Conservation (phyloP, 2,888 invertebrate species). For the Ferrisia virgata region DNA sequence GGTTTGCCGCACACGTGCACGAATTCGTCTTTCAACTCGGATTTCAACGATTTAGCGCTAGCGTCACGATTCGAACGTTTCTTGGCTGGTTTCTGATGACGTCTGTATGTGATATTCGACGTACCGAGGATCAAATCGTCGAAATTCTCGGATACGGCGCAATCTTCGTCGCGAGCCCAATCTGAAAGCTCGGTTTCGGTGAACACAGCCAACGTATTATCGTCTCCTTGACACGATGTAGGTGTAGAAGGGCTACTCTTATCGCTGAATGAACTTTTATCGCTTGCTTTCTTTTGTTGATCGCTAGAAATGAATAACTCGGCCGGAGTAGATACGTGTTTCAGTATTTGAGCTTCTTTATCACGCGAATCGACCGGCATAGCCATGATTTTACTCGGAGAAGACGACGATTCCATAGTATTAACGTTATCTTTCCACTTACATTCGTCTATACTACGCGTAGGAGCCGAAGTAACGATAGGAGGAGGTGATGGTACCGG, state of each 20-base stretch:
- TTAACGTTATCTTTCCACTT: constrained; percentile 44
- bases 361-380: constrained; percentile 49
- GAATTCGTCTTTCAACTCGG: constrained; percentile 54
- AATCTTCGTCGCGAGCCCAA: constrained; percentile 77
- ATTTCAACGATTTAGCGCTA: constrained; percentile 52
- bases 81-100: constrained; percentile 51
- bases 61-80: constrained; percentile 52
- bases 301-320: constrained; percentile 49
- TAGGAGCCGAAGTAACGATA: not conserved
- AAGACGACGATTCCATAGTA: constrained; percentile 47
- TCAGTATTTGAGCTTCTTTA: constrained; percentile 49
- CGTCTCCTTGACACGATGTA: constrained; percentile 57
- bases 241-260: constrained; percentile 61
- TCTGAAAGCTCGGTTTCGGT: constrained; percentile 87
- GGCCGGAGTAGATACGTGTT: constrained; percentile 50
- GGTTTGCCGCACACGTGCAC: constrained; percentile 54
- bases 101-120: constrained; percentile 54
- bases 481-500: not conserved
- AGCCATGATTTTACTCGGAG: constrained; percentile 50
- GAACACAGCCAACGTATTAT: constrained; percentile 65
- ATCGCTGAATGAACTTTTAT: constrained; percentile 51
- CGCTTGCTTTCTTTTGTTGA: constrained; percentile 43
- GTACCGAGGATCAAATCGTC: constrained; percentile 59
- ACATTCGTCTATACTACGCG: not conserved
- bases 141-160: constrained; percentile 66